Evolutionary conservation across 1,140 invertebrate genomes (phyloP), one percentile per base, ranked within the genome.

Genomic region (Aporrectodea caliginosa): DNA sequence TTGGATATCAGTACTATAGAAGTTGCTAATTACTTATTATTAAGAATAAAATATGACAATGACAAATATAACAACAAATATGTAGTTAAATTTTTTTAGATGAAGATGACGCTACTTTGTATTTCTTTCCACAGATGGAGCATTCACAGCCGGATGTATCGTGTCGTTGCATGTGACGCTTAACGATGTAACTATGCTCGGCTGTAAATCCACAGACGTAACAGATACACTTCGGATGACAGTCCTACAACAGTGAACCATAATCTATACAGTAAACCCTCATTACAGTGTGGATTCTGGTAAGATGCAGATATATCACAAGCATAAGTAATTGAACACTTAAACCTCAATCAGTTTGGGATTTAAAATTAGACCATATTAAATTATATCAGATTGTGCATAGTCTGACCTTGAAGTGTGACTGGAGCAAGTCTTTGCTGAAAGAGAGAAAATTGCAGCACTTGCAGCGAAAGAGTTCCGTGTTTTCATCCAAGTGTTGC

Each of bases 171-270:
- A 86, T 86, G 82, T 89, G 88, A 58, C 88, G 80, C 80, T 88
- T 88, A 69, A 89, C 87, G 34, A 88, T 83, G 78, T 88, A 89
- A 0, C 85, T 84, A 83, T 89, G 87, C 77, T 89, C 88, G 1
- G 87, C 85, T 82, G 85, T 88, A 80, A 87, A 87, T 34, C 86
- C 85, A 83, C 88, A 89, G 16, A 85, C 83, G 12, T 73, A 77
- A 77, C 88, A 89, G 73, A 88, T 86, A 81, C 85, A 86, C 77
- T 86, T 85, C 29, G 88, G 88, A 82, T 89, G 88, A 16, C 82
- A 82, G 68, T 85, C 84, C 88, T 89, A 80, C 22, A 84, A 83
- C 31, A 70, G 29, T 16, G 16, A 31, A 73, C 12, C 30, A 30
- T 16, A 73, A 22, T 16, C 71, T 16, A 14, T 16, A 12, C 71